These are phyloP conservation scores for Nansenia antarctica DNA, from an alignment of 2,113 vertebrate genomes.

Conservation along the genomic window DNA sequence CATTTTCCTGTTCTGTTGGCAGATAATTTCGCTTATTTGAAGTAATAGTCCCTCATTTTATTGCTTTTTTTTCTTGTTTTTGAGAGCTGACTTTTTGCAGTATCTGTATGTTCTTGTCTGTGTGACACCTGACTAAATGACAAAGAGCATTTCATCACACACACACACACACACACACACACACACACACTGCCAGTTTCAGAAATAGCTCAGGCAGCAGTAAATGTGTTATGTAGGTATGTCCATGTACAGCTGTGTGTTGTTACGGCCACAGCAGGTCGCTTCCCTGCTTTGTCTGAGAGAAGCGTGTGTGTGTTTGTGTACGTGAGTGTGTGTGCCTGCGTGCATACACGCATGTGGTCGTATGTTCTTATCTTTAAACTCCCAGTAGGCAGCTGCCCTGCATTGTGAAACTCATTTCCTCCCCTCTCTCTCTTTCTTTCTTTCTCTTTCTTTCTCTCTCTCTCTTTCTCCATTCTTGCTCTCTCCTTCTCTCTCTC, in stretches of 20 bases:
- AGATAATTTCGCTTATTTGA: too few relatives aligned
- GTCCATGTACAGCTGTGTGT: conserved; percentile 10
- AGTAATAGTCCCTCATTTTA: too few relatives aligned
- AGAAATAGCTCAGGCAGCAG: too few relatives aligned
- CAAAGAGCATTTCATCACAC: too few relatives aligned
- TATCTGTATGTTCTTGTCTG: too few relatives aligned
- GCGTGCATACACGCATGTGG: conserved; percentile 9
- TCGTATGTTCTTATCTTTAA: conserved; percentile 53
- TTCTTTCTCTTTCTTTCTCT: background rate
- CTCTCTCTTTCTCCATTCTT: too few relatives aligned
- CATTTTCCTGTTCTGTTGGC: too few relatives aligned
- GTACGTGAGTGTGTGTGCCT: background rate
- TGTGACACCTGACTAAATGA: too few relatives aligned
- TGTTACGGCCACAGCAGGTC: background rate
- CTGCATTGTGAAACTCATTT: conserved; percentile 58
- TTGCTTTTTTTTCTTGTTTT: too few relatives aligned
- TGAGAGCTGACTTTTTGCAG: conserved; percentile 52
- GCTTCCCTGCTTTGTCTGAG: background rate
- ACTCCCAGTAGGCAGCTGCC: conserved; percentile 49
- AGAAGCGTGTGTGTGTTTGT: background rate
- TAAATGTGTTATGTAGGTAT: background rate
- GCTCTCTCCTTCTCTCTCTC: background rate
- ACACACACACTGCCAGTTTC: too few relatives aligned
- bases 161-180: too few relatives aligned
- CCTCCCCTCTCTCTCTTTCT: background rate